phyloP scores from a whole-genome alignment of 2,888 invertebrate species.

The Eremobia ochroleuca region DNA sequence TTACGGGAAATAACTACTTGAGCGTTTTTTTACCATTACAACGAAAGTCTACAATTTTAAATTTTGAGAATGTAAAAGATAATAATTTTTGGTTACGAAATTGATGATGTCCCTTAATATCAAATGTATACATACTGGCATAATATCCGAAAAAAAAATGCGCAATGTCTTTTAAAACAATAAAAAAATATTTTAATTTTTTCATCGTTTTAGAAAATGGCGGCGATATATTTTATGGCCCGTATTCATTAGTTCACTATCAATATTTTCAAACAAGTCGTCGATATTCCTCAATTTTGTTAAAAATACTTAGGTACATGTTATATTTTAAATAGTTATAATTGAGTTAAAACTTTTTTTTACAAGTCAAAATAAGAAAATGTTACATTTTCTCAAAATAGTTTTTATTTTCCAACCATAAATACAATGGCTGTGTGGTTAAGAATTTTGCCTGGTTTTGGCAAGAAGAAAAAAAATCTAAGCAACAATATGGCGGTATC shows the following conservation, averaged over 20 bases:
- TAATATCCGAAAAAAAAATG: background rate
- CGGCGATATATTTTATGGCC: background rate
- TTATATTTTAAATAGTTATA: too few relatives aligned
- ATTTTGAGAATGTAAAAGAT: too few relatives aligned
- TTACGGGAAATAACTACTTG: too few relatives aligned
- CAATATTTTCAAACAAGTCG: background rate
- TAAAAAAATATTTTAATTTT: background rate
- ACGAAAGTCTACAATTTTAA: too few relatives aligned
- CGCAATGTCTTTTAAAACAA: background rate
- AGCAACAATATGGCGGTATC: too few relatives aligned
- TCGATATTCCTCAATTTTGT: background rate
- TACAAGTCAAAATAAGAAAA: background rate
- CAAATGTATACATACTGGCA: background rate
- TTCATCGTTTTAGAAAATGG: background rate
- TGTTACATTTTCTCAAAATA: background rate
- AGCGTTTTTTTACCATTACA: too few relatives aligned
- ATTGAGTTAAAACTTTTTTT: background rate
- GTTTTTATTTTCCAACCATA: background rate
- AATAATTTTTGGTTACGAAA: too few relatives aligned
- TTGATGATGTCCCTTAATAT: too few relatives aligned
- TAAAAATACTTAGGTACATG: background rate
- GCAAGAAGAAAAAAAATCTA: background rate
- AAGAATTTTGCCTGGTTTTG: background rate
- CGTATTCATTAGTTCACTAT: background rate
- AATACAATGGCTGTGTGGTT: background rate